Percentiles rank a stretch among this genome's conserved stretches.
These are phyloP conservation scores for Morpho achilles DNA, from an alignment of 2,888 invertebrate genomes.

Conservation along the genomic window DNA sequence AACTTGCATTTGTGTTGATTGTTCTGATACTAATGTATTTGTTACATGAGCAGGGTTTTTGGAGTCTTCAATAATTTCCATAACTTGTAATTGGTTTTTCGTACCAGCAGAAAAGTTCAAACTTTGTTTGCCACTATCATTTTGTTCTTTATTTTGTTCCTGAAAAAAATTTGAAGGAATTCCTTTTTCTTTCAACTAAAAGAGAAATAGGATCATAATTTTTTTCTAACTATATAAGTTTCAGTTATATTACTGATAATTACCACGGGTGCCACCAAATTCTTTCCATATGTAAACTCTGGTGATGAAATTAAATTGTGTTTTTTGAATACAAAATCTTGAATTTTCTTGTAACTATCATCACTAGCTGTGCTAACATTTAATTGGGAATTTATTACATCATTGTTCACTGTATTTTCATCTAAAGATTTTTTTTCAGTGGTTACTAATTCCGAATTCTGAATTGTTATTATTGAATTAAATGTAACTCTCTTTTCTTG, in stretches of 20 bases:
- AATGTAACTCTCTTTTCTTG: slow-evolving; percentile 49
- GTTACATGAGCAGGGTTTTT: too few species aligned
- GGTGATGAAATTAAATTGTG: slow-evolving; percentile 61
- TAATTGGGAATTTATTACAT: slow-evolving; percentile 38
- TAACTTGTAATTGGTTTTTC: too few species aligned
- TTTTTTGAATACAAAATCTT: slow-evolving; percentile 53
- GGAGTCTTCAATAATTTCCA: too few species aligned
- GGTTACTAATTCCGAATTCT: slow-evolving; percentile 2
- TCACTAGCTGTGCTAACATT: slow-evolving; percentile 37
- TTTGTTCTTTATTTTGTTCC: too few species aligned
- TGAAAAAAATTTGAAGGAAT: too few species aligned
- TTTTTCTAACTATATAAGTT: too few species aligned
- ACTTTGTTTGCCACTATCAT: too few species aligned
- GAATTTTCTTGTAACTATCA: slow-evolving; percentile 20
- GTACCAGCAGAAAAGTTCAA: too few species aligned
- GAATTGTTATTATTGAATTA: slow-evolving; percentile 5
- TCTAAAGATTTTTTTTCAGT: slow-evolving; percentile 15
- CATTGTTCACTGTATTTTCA: slow-evolving; percentile 29
- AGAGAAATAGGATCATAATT: too few species aligned
- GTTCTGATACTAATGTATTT: too few species aligned
- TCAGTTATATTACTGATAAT: neutral
- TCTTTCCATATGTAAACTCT: slow-evolving; percentile 58
- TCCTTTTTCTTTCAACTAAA: too few species aligned
- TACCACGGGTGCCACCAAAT: slow-evolving; percentile 40
- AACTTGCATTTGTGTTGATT: too few species aligned